A percentile compares a stretch with the other conserved stretches of the same genome.
Evolutionary conservation across 2,113 vertebrate genomes (phyloP).

Genomic region (Syrmaticus mikado): DNA sequence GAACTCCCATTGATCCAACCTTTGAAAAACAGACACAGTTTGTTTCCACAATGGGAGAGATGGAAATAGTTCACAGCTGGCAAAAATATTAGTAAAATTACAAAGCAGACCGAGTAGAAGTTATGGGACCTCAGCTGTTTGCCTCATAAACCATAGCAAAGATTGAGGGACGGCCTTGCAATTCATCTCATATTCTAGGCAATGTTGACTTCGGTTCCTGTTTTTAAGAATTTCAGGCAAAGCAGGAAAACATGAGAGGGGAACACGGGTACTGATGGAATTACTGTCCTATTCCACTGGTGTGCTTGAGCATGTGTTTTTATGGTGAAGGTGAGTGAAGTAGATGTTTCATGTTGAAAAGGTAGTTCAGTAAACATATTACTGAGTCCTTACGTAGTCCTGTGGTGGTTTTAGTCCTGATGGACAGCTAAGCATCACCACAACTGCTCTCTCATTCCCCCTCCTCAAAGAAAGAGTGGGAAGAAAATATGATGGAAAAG

Average conservation of each 20-base stretch:
- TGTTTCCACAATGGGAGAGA: neutral
- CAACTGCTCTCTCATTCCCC: too few relatives aligned
- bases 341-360: neutral
- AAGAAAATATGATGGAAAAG: too few relatives aligned
- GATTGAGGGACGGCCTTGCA: neutral
- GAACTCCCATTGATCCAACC: neutral
- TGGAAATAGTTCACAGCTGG: neutral
- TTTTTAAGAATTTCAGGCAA: neutral
- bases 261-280: neutral
- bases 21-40: neutral
- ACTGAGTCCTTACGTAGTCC: neutral
- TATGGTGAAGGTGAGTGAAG: neutral
- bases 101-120: neutral
- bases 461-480: too few relatives aligned
- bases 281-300: neutral
- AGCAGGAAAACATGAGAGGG: neutral
- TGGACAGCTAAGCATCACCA: too few relatives aligned
- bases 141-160: neutral
- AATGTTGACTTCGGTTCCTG: neutral
- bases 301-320: neutral
- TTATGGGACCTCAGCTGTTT: neutral
- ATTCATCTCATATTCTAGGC: neutral
- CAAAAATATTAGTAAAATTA: neutral
- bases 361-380: neutral
- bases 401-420: too few relatives aligned